Evolutionary conservation across 2,888 invertebrate species (phyloP).

Genomic region (Nebria salina): DNA sequence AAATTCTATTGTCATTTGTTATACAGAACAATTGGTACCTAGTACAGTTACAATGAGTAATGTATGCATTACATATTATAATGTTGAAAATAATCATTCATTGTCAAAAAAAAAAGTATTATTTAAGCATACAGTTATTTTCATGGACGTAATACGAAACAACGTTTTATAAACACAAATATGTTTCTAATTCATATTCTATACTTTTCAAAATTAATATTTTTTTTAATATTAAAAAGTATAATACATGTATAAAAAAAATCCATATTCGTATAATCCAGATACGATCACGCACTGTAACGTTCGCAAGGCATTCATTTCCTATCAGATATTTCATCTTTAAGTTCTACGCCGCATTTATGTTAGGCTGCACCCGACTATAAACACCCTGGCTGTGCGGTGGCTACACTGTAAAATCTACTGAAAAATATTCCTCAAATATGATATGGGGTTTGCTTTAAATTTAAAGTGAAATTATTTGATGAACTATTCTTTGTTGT

Average conservation of each 20-base stretch:
- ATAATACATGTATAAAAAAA: too few species aligned
- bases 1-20: not conserved
- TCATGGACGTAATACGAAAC: too few species aligned
- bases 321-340: conserved; percentile 45
- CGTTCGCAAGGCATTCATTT: conserved; percentile 25
- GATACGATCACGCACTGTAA: conserved; percentile 10
- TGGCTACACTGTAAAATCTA: conserved; percentile 28
- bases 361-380: conserved; percentile 33
- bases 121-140: too few species aligned
- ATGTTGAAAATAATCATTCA: too few species aligned
- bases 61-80: not conserved
- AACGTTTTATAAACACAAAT: too few species aligned
- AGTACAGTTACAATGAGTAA: not conserved
- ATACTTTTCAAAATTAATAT: too few species aligned
- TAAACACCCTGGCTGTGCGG: not conserved
- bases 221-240: too few species aligned
- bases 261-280: not conserved
- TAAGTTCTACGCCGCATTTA: conserved; percentile 39
- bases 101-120: too few species aligned
- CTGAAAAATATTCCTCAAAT: not conserved
- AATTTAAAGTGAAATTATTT: too few species aligned
- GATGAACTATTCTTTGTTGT: too few species aligned
- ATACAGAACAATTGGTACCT: not conserved
- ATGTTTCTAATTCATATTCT: too few species aligned
- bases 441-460: not conserved